phyloP scores from a whole-genome alignment of 2,797 vertebrate species.

The Myotis vivesi region DNA sequence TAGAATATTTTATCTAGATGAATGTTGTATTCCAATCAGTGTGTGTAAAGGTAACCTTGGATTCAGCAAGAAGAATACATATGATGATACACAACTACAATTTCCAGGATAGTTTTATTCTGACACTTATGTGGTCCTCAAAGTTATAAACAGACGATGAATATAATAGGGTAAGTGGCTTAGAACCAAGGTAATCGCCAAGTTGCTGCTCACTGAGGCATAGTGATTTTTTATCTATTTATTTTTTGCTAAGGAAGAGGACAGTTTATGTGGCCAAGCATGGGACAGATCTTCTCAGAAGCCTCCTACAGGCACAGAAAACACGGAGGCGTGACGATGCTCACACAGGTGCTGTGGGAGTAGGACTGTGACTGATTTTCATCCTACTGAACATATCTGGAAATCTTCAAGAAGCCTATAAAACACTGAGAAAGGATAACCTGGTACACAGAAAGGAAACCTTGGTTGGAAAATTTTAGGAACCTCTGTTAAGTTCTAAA shows the following conservation, averaged over 20 bases:
- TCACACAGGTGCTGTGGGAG: neutral
- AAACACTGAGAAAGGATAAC: neutral
- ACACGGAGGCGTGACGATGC: accelerated
- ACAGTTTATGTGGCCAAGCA: accelerated
- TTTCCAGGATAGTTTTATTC: neutral
- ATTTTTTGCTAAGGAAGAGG: neutral
- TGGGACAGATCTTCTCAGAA: neutral
- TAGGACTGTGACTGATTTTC: neutral
- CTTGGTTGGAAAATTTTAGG: neutral
- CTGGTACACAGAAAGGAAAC: neutral
- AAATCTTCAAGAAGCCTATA: neutral
- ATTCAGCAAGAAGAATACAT: neutral
- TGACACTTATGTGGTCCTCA: neutral
- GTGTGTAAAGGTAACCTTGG: neutral
- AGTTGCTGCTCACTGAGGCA: too few relatives aligned
- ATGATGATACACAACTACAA: neutral
- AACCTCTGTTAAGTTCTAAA: neutral
- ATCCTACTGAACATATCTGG: neutral
- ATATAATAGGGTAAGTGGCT: neutral
- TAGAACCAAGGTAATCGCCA: neutral
- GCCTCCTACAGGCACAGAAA: neutral
- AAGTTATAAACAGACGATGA: neutral
- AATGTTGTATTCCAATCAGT: too few relatives aligned
- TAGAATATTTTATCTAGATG: neutral
- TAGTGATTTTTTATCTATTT: neutral